Base-by-base conservation (phyloP, 2,797 vertebrate genomes). In the Hybognathus amarus region DNA sequence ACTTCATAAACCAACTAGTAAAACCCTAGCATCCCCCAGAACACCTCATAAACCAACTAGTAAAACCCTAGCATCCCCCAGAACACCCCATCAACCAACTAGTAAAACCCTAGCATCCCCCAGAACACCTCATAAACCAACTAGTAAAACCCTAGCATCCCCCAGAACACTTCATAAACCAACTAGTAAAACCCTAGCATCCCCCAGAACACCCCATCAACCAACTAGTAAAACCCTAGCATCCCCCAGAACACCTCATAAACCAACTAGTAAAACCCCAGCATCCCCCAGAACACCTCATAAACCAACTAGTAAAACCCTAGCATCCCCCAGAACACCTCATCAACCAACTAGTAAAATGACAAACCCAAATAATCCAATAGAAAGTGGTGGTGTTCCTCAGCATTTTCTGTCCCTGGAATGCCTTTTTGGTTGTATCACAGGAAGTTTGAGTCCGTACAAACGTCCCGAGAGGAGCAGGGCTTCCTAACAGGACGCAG, bases 401-500 rank as follows among this genome's bases (percentile, higher is more conserved):
- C n/a, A 4, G 78, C 67, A 22, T 80, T 91, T 91, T 88, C 87
- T 90, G 83, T 90, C 52, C 79, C 85, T 89, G 76, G 59, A 87
- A 78, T 89, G 70, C 79, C 30, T 71, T 79, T 45, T 36, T 12
- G 47, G 50, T 74, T 80, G 50, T 87, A 54, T 24, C 3, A 33
- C 90, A 87, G 91, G 78, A 83, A 47, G 45, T 17, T 45, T 47
- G 45, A 47, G 45, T 47, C 12, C 0, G 45, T 82, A 56, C 63
- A 77, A 38, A 83, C 78, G 90, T 92, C 89, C 87, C 83, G 84
- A 75, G 13, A 47, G 27, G 79, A 83, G 81, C 63, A 36, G 24
- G 73, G 38, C 27, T 85, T 88, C 88, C 92, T 89, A 91, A 89
- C 91, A 92, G 93, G 92, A 93, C 92, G 84, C 80, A 40, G 33